phyloP scores from a whole-genome alignment of 37 sponge, comb jelly and placozoan genomes.

The Chondrosia reniformis region DNA sequence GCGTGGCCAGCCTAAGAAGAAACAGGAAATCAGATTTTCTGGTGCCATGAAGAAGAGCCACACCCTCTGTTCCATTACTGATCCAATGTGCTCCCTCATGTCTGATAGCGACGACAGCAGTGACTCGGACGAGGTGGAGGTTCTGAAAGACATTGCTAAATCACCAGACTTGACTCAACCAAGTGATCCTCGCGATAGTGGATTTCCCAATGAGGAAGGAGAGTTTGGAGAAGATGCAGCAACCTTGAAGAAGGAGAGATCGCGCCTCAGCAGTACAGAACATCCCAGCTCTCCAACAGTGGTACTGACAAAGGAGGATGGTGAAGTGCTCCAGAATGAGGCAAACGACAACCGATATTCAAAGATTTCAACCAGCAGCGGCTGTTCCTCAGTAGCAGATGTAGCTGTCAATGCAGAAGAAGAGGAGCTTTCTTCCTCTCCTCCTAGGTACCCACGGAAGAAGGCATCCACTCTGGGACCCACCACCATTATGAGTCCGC shows the following conservation, averaged over 20 bases:
- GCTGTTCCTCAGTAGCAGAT: neutral
- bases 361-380: neutral
- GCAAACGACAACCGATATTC: neutral
- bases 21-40: neutral
- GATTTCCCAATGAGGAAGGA: conserved; percentile 11
- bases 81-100: neutral
- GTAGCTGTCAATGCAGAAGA: neutral
- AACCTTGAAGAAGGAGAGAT: neutral
- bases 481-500: neutral
- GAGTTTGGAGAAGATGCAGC: neutral
- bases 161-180: neutral
- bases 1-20: neutral
- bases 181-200: conserved; percentile 5
- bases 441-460: neutral
- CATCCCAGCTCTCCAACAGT: neutral
- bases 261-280: neutral
- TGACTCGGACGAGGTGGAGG: neutral
- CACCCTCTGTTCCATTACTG: neutral
- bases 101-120: conserved; percentile 11
- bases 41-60: conserved; percentile 9
- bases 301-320: neutral
- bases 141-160: neutral
- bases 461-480: conserved; percentile 8
- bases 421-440: neutral
- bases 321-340: neutral